Evolutionary conservation across 2,113 vertebrate genomes (phyloP), one percentile per base, ranked within the genome.

Genomic region (Pan troglodytes): DNA sequence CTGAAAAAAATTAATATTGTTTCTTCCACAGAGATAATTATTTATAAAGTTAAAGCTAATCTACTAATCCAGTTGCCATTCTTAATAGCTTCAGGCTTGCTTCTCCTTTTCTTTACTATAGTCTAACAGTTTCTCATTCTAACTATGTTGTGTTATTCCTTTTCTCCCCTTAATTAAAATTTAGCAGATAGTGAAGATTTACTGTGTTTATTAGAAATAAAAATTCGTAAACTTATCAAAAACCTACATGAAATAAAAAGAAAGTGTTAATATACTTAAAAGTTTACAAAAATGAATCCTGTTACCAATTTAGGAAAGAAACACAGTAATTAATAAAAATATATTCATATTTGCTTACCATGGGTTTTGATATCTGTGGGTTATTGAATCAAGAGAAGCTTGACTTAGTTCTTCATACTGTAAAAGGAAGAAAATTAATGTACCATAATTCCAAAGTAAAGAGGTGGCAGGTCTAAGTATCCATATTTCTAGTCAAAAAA

Each of bases 341-440:
- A 14, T 43, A 45, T 90, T 38, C 55, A 0, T 38, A 78, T 43
- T 32, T 68, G 48, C 98, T 98, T 98, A 99, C 98, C 98, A 98
- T 67, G 97, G 96, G 89, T 98, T 98, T 98, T 99, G 98, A 95
- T 99, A 99, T 92, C 88, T 96, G 40, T 98, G 98, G 93, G 97
- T 97, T 93, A 96, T 50, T 98, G 91, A 95, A 61, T 98, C 98
- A 95, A 99, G 97, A 94, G 98, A 90, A n/a, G 91, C 92, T 81
- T 97, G 88, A 52, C 91, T 84, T 48, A 98, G 27, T 2, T 97
- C 97, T 35, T 95, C 98, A 94, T 93, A 96, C 99, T 99, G 97
- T 90, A 78, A 97, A 93, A 93, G 50, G 57, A 85, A 98, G 95
- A 97, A 73, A 97, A 93, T 25, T 6, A 85, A 85, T 64, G 52